Evolutionary conservation across 1,140 invertebrate genomes (phyloP).

Genomic region (Drosophila grimshawi): DNA sequence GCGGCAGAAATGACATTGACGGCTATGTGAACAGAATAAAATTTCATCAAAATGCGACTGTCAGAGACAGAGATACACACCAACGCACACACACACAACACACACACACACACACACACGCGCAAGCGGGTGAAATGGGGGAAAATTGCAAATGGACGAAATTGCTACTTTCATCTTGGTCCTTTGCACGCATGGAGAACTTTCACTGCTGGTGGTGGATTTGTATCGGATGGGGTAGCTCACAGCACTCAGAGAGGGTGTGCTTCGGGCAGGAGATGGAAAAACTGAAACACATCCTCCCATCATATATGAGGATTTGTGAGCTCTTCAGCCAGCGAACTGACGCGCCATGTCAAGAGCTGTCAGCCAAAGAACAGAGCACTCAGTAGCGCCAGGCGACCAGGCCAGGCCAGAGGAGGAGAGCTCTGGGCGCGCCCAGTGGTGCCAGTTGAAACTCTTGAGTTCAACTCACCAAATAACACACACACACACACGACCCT

Average conservation of each 20-base stretch:
- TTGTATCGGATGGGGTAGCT: slow-evolving; percentile 2
- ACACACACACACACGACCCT: background rate
- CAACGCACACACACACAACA: slow-evolving; percentile 7
- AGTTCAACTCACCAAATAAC: slow-evolving; percentile 20
- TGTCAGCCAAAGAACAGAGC: slow-evolving; percentile 68
- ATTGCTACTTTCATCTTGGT: slow-evolving; percentile 77
- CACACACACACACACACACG: slow-evolving; percentile 19
- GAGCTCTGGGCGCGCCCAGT: background rate
- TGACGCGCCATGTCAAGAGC: slow-evolving; percentile 56
- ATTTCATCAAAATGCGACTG: slow-evolving; percentile 77
- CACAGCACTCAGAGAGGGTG: slow-evolving; percentile 8
- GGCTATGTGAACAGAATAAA: slow-evolving; percentile 79
- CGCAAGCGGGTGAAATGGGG: slow-evolving; percentile 41
- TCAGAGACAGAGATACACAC: slow-evolving; percentile 52
- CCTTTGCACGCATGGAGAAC: slow-evolving; percentile 66
- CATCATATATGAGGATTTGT: slow-evolving; percentile 67
- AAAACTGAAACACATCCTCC: slow-evolving; percentile 1
- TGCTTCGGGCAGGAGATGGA: background rate
- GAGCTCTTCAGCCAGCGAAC: slow-evolving; percentile 53
- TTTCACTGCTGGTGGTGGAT: slow-evolving; percentile 63
- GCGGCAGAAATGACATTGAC: slow-evolving; percentile 79
- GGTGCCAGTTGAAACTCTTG: slow-evolving; percentile 7
- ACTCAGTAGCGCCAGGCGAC: slow-evolving; percentile 54
- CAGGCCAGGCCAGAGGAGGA: background rate
- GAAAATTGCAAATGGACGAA: slow-evolving; percentile 79